Evolutionary conservation across 2,797 vertebrate species (phyloP), one percentile per base, ranked within the genome.

Genomic region (Xyrichtys novacula): DNA sequence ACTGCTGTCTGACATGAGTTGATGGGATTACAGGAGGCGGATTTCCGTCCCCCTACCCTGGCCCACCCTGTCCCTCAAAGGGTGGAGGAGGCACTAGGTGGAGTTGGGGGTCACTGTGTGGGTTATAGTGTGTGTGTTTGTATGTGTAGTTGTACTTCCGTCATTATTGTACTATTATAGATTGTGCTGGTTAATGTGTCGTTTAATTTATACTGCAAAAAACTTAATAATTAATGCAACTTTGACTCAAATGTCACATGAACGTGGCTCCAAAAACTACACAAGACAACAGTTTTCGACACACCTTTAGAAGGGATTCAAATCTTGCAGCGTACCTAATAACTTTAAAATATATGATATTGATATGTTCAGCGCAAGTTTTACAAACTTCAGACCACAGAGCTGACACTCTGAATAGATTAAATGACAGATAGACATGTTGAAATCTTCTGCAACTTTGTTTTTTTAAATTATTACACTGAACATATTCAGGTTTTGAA

Each of bases 1-100:
- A 85, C 85, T 86, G 84, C 91, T 92, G 85, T 92, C 91, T 92
- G 90, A 93, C 91, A 91, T 85, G 91, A 93, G 86, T 90, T 94
- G 92, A 95, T 93, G 76, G 75, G 92, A 95, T 95, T 95, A 95
- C 81, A 91, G 79, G 84, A 77, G 85, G 85, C 83, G 78, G 80
- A 88, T 89, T 83, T 88, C 79, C 76, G 88, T 92, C 91, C 90
- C 90, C 84, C 85, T 32, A 38, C 54, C 84, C 49, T 40, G 25
- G 34, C 54, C 42, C 31, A 26, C 55, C 38, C 15, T 31, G 32
- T 28, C 54, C n/a, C 29, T 6, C 44, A 0, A 25, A 54, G 42
- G 19, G 36, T 36, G 28, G 50, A 40, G 38, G 48, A 53, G 46
- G 32, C 44, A 36, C 17, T 16, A 65, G 46, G 59, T 61, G 46